phyloP scores from a whole-genome alignment of 2,888 invertebrate species.

The Cloeon dipterum region DNA sequence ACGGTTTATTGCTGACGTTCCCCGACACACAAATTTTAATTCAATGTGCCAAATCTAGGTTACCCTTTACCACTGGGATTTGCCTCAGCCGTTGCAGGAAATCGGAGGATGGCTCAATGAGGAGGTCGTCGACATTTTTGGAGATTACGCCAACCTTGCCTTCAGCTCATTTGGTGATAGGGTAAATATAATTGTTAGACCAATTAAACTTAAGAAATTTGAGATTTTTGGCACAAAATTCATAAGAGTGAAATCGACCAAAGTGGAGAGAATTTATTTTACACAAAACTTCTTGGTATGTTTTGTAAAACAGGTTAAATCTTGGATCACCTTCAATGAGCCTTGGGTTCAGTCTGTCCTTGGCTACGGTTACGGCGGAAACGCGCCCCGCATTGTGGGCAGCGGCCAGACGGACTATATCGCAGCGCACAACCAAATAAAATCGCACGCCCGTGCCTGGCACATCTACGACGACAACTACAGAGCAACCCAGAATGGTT shows the following conservation, averaged over 20 bases:
- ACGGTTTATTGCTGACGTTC: no score
- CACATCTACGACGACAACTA: conserved; percentile 33
- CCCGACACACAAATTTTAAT: no score
- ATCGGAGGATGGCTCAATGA: conserved; percentile 40
- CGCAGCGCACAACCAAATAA: conserved; percentile 34
- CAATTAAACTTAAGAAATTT: no score
- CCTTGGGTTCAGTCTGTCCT: conserved; percentile 32
- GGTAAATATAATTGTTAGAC: conserved; percentile 15
- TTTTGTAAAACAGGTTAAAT: conserved; percentile 20
- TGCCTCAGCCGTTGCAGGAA: conserved; percentile 24
- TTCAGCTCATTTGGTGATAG: conserved; percentile 35
- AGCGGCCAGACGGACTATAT: conserved; percentile 34
- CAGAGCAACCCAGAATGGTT: conserved; percentile 26
- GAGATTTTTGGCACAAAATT: no score
- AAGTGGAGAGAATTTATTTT: neutral
- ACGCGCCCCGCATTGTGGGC: conserved; percentile 19
- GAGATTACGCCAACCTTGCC: conserved; percentile 33
- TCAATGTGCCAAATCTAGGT: conserved; percentile 10
- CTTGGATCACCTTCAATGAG: conserved; percentile 60
- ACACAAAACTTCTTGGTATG: neutral
- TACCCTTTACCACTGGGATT: conserved; percentile 28
- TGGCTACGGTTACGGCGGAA: conserved; percentile 24
- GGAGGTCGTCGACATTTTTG: conserved; percentile 35
- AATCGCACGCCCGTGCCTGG: conserved; percentile 39
- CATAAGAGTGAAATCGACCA: no score